Evolutionary conservation across 2,797 vertebrate genomes (phyloP).

Genomic region (Anguilla pacifica): DNA sequence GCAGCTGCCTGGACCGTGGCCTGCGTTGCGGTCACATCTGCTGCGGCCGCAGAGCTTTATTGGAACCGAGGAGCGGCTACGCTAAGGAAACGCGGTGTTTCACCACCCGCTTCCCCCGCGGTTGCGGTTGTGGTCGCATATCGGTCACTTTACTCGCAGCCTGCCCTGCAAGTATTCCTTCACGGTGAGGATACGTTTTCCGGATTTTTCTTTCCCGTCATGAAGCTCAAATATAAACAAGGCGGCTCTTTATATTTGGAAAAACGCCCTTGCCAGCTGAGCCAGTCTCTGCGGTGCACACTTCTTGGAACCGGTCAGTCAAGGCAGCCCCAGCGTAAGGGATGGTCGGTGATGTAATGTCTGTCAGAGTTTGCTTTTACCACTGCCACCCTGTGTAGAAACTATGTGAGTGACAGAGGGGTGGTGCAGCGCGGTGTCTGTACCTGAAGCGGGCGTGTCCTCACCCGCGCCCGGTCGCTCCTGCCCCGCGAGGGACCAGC

Average conservation of each 20-base stretch:
- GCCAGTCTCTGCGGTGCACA: not conserved
- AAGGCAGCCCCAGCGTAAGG: not conserved
- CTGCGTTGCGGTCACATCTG: not conserved
- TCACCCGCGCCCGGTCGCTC: not conserved
- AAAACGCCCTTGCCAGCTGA: not conserved
- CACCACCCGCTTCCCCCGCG: not conserved
- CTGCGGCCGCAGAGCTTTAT: not conserved
- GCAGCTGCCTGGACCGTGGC: not conserved
- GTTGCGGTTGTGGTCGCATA: not conserved
- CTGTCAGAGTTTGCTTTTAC: not conserved
- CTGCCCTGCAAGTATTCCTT: not conserved
- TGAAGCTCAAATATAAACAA: constrained; percentile 19
- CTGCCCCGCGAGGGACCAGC: too few relatives aligned
- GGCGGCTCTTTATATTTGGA: not conserved
- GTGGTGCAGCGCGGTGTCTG: not conserved
- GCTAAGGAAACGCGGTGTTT: not conserved
- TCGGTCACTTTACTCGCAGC: constrained; percentile 14
- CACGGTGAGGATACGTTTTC: not conserved
- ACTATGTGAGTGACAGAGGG: not conserved
- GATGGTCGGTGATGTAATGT: not conserved
- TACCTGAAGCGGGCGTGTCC: not conserved
- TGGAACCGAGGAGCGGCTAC: not conserved
- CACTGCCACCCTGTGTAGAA: not conserved
- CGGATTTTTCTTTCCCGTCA: not conserved
- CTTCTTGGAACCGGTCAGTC: not conserved